Percentiles rank a stretch among this genome's conserved stretches.
These are phyloP conservation scores for Limnephilus lunatus DNA, from an alignment of 2,888 invertebrate species.

Conservation along the genomic window DNA sequence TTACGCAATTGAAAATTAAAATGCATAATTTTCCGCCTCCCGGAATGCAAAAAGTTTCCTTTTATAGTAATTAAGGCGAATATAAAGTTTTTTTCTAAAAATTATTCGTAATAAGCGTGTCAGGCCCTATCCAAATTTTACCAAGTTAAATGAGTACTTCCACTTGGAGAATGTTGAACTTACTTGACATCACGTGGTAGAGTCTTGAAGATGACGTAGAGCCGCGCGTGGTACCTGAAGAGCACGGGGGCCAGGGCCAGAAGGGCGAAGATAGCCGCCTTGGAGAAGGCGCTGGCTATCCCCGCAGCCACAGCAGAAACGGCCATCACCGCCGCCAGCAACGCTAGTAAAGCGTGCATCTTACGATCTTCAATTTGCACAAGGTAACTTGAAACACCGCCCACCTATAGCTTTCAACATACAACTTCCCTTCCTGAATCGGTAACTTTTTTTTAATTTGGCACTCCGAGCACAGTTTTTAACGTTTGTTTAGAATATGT, in stretches of 20 bases:
- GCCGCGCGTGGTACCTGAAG: constrained; percentile 77
- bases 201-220: constrained; percentile 82
- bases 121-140: no score
- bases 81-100: no score
- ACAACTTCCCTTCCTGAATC: neutral
- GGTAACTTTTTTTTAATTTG: constrained; percentile 22
- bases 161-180: constrained; percentile 70
- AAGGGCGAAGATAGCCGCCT: constrained; percentile 85
- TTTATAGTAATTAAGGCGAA: no score
- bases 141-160: no score
- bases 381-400: neutral
- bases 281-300: constrained; percentile 79
- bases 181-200: constrained; percentile 82
- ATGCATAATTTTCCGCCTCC: no score
- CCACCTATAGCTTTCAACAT: constrained; percentile 4
- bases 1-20: no score
- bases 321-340: constrained; percentile 77
- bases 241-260: constrained; percentile 77
- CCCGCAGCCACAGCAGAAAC: constrained; percentile 78
- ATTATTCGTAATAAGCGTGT: no score
- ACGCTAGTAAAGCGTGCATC: constrained; percentile 77
- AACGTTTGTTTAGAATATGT: neutral
- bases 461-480: neutral
- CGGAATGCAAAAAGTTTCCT: no score
- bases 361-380: neutral